Evolutionary conservation across 2,888 invertebrate species (phyloP).

Genomic region (Melanotus villosus): DNA sequence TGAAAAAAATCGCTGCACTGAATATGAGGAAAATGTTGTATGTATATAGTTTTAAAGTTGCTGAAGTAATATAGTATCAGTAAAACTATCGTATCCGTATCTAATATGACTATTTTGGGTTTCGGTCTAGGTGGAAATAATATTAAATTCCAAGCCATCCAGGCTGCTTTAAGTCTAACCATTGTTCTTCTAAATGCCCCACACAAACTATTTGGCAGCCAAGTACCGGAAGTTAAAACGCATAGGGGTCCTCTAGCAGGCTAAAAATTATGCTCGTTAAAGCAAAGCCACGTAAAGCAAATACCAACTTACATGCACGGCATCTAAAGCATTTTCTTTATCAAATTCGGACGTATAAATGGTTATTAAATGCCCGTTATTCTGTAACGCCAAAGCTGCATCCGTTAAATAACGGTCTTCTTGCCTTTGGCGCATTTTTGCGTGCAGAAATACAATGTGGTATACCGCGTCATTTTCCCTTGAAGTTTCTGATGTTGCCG

Average conservation of each 20-base stretch:
- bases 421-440: constrained; percentile 58
- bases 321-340: constrained; percentile 56
- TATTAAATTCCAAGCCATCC: constrained; percentile 59
- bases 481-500: neutral
- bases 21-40: constrained; percentile 57
- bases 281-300: neutral
- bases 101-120: constrained; percentile 60
- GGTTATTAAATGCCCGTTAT: constrained; percentile 60
- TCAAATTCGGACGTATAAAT: constrained; percentile 59
- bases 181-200: constrained; percentile 53
- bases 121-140: constrained; percentile 58
- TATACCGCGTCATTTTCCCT: neutral
- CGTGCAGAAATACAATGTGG: constrained; percentile 61
- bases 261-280: constrained; percentile 1
- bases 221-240: constrained; percentile 54
- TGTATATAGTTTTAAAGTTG: constrained; percentile 58
- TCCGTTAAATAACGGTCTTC: constrained; percentile 62
- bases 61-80: constrained; percentile 59
- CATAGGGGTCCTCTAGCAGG: constrained; percentile 32
- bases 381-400: constrained; percentile 58
- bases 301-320: constrained; percentile 57
- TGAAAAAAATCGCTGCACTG: constrained; percentile 52
- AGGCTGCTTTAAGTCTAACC: constrained; percentile 54
- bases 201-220: constrained; percentile 60
- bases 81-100: constrained; percentile 58